These are phyloP conservation scores for Cyclophora albipunctata DNA, from an alignment of 2,888 invertebrate genomes.

Conservation along the genomic window DNA sequence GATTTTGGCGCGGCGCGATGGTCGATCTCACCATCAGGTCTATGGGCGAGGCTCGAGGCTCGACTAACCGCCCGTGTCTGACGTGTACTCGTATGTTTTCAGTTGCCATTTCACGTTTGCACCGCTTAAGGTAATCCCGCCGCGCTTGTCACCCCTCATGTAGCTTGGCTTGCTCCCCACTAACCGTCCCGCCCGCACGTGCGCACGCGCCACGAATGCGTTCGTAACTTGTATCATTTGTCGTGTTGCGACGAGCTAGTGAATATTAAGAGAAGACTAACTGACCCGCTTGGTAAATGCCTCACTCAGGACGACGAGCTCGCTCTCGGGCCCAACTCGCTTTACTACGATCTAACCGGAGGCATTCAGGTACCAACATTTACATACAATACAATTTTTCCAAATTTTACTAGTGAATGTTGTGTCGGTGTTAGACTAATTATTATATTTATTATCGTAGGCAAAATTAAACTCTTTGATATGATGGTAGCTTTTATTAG, in stretches of 20 bases:
- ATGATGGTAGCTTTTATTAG: slow-evolving; percentile 1
- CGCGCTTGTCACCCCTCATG: slow-evolving; percentile 46
- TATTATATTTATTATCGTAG: slow-evolving; percentile 19
- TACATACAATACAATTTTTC: slow-evolving; percentile 26
- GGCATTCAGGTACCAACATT: slow-evolving; percentile 67
- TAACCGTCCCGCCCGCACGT: slow-evolving; percentile 33
- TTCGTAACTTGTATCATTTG: slow-evolving; percentile 53
- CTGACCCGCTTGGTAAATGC: slow-evolving; percentile 72
- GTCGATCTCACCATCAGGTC: slow-evolving; percentile 64
- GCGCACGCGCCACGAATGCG: slow-evolving; percentile 42
- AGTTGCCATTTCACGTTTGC: slow-evolving; percentile 55
- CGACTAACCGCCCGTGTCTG: slow-evolving; percentile 54
- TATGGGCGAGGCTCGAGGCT: slow-evolving; percentile 50
- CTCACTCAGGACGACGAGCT: slow-evolving; percentile 73
- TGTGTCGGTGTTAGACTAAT: slow-evolving; percentile 19
- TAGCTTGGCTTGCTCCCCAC: slow-evolving; percentile 45
- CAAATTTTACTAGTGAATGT: slow-evolving; percentile 25
- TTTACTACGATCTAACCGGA: slow-evolving; percentile 74
- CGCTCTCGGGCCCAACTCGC: slow-evolving; percentile 71
- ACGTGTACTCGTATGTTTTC: slow-evolving; percentile 46
- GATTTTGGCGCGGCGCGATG: slow-evolving; percentile 34
- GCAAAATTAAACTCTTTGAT: slow-evolving; percentile 5
- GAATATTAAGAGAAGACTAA: slow-evolving; percentile 64
- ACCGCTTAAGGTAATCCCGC: slow-evolving; percentile 52
- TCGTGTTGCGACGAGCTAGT: slow-evolving; percentile 64